Percentiles rank a stretch among this genome's conserved stretches.
Conservation (phyloP, 2,113 vertebrate species). For the Lasiurus borealis region DNA sequence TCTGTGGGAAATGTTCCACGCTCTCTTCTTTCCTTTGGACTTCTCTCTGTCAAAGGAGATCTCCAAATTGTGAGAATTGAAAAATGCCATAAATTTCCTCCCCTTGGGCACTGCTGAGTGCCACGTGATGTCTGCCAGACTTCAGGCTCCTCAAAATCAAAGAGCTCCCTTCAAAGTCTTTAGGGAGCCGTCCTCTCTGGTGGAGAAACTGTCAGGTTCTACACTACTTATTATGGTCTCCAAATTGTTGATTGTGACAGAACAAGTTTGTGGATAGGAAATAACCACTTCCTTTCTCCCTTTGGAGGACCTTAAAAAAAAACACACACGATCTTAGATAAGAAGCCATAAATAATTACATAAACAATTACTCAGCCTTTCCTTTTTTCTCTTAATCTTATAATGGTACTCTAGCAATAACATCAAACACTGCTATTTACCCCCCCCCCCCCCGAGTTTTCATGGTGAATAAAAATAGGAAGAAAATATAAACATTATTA, state of each 20-base stretch:
- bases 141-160: background rate
- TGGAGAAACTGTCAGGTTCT: background rate
- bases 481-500: constrained; percentile 18
- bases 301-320: constrained; percentile 78
- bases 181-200: background rate
- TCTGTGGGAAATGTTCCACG: background rate
- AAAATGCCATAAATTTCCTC: constrained; percentile 38
- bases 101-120: background rate
- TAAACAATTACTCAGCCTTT: constrained; percentile 77
- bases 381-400: constrained; percentile 71
- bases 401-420: constrained; percentile 67
- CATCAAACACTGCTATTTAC: constrained; percentile 36
- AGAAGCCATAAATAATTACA: constrained; percentile 82
- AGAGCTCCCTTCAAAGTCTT: constrained; percentile 46
- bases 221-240: constrained; percentile 58
- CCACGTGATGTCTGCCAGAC: background rate
- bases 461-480: constrained; percentile 61
- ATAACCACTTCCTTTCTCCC: constrained; percentile 85
- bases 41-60: background rate
- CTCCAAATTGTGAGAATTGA: background rate
- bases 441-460: constrained; percentile 65
- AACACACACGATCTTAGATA: constrained; percentile 68
- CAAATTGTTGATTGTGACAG: constrained; percentile 81
- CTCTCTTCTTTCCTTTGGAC: background rate
- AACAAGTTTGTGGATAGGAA: constrained; percentile 86